A percentile compares a stretch with the other conserved stretches of the same genome.
These are phyloP conservation scores for Xestoiulus laeticollis DNA, from an alignment of 2,888 invertebrate species.

Conservation along the genomic window DNA sequence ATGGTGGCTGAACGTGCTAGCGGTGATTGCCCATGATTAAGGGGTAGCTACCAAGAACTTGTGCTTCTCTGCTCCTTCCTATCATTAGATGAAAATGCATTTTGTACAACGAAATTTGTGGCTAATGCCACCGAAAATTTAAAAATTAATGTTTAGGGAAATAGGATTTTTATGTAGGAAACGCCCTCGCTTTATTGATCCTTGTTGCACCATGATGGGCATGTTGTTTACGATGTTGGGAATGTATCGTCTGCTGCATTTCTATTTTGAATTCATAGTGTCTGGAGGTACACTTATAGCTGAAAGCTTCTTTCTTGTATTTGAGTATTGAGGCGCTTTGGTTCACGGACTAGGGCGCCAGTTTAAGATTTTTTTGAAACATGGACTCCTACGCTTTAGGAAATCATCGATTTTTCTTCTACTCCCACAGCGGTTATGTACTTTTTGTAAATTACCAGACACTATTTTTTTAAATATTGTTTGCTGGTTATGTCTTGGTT, in stretches of 20 bases:
- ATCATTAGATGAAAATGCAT: neutral
- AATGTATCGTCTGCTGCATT: neutral
- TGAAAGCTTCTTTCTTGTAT: neutral
- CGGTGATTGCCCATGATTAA: neutral
- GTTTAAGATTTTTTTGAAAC: neutral
- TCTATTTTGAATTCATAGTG: neutral
- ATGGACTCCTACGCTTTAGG: neutral
- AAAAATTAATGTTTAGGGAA: constrained; percentile 4
- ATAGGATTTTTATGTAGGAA: neutral
- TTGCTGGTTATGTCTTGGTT: neutral
- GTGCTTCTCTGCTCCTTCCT: neutral
- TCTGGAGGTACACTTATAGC: neutral
- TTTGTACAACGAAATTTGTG: neutral
- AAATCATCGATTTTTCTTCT: neutral
- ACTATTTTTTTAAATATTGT: neutral
- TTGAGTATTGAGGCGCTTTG: neutral
- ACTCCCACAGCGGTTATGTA: neutral
- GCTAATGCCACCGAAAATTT: neutral
- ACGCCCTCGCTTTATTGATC: neutral
- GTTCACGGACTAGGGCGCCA: neutral
- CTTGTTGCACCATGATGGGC: neutral
- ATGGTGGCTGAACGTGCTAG: neutral
- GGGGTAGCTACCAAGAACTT: neutral
- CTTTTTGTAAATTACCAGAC: neutral
- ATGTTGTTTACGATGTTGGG: neutral